A percentile compares a stretch with the other conserved stretches of the same genome.
These are phyloP conservation scores for Dendroctonus valens DNA, from an alignment of 1,140 invertebrate species.

Conservation along the genomic window DNA sequence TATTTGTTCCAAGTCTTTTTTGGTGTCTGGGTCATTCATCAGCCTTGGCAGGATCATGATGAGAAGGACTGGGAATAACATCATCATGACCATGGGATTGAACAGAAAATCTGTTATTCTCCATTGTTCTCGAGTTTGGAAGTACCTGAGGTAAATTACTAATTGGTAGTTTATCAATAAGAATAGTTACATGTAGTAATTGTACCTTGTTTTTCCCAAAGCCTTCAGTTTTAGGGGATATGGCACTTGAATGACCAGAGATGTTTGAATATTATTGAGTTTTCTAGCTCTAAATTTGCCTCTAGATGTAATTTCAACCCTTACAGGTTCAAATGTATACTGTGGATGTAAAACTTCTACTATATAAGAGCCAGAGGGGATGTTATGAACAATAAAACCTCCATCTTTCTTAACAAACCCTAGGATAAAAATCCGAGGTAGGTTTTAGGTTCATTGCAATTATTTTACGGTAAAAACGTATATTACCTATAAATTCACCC, in stretches of 20 bases:
- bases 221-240: slow-evolving; percentile 91
- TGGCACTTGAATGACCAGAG: slow-evolving; percentile 79
- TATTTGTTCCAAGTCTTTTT: slow-evolving; percentile 91
- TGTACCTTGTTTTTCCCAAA: slow-evolving; percentile 61
- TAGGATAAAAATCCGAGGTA: not conserved
- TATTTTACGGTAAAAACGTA: slow-evolving; percentile 1
- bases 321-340: slow-evolving; percentile 85
- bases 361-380: slow-evolving; percentile 93
- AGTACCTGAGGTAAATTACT: slow-evolving; percentile 66
- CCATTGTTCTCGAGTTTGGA: slow-evolving; percentile 93
- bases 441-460: not conserved
- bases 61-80: slow-evolving; percentile 87
- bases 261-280: slow-evolving; percentile 93
- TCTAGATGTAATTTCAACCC: slow-evolving; percentile 94
- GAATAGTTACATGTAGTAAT: not conserved
- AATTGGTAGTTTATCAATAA: not conserved
- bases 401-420: slow-evolving; percentile 89
- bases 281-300: slow-evolving; percentile 94
- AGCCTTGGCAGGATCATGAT: slow-evolving; percentile 94
- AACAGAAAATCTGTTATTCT: slow-evolving; percentile 91
- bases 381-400: slow-evolving; percentile 84
- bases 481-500: slow-evolving; percentile 70
- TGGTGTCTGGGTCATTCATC: slow-evolving; percentile 95
- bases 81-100: slow-evolving; percentile 98
- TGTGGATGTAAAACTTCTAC: slow-evolving; percentile 91